phyloP scores from a whole-genome alignment of 2,113 vertebrate species.

The Crotophaga sulcirostris region DNA sequence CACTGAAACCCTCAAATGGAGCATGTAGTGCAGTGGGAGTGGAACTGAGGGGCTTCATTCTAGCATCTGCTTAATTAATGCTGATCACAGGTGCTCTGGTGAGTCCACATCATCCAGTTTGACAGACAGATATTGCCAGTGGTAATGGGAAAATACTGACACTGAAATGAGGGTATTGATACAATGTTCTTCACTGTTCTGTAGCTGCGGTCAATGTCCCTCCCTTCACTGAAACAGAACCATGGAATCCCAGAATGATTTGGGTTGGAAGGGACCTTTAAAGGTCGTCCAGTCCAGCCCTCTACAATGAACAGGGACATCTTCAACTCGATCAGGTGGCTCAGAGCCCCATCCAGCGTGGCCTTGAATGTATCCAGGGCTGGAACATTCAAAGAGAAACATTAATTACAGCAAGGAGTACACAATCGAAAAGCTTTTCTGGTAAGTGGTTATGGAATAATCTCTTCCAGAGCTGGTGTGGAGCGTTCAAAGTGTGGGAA shows the following conservation, averaged over 20 bases:
- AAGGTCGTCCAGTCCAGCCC: no score
- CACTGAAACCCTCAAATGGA: background rate
- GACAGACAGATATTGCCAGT: background rate
- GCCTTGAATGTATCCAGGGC: no score
- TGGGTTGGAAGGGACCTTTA: no score
- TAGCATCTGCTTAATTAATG: background rate
- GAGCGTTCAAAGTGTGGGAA: background rate
- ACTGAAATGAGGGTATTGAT: rapidly evolving
- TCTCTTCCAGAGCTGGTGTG: background rate
- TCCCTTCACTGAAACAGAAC: background rate
- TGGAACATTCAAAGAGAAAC: background rate
- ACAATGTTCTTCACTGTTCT: rapidly evolving
- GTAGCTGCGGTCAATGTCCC: background rate
- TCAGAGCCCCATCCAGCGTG: no score
- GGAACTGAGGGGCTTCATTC: background rate
- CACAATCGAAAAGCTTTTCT: background rate
- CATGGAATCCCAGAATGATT: no score
- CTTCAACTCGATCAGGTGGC: no score
- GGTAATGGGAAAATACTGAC: background rate
- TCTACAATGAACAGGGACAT: no score
- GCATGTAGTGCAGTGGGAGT: background rate
- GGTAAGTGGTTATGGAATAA: background rate
- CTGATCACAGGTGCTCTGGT: background rate
- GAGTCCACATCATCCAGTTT: background rate
- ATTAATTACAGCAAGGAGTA: background rate